A percentile compares a stretch with the other conserved stretches of the same genome.
These are phyloP conservation scores for Holothuria leucospilota DNA, from an alignment of 53 echinoderm and acorn worm species.

Conservation along the genomic window DNA sequence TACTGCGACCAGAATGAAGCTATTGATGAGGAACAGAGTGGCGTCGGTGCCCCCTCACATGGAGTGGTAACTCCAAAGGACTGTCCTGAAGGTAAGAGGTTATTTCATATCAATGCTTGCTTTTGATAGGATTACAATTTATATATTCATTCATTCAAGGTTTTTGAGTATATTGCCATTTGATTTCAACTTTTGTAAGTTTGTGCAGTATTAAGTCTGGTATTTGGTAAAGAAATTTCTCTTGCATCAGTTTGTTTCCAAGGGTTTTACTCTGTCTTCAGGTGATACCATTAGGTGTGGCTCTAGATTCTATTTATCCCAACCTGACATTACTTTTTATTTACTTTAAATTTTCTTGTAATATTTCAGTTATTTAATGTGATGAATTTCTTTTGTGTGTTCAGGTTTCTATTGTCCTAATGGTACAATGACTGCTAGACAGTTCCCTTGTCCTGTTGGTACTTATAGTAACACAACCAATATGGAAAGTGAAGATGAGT, in stretches of 20 bases:
- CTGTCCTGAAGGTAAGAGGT: slow-evolving; percentile 84
- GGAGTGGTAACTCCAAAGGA: slow-evolving; percentile 97
- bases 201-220: no score
- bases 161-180: no score
- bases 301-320: no score
- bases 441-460: slow-evolving; percentile 91
- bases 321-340: no score
- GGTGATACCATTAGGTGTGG: no score
- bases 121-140: no score
- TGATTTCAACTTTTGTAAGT: no score
- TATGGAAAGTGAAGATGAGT: slow-evolving; percentile 75
- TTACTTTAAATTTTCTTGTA: background rate
- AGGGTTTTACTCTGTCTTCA: no score
- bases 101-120: background rate
- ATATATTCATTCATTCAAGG: no score
- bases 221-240: no score
- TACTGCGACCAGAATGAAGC: slow-evolving; percentile 99
- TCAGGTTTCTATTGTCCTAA: slow-evolving; percentile 97
- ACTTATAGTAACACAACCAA: slow-evolving; percentile 96
- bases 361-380: background rate
- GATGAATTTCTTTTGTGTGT: background rate
- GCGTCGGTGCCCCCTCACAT: slow-evolving; percentile 88
- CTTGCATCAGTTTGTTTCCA: no score
- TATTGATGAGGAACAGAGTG: slow-evolving; percentile 94
- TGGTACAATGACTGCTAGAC: slow-evolving; percentile 87